Percentiles rank a stretch among this genome's conserved stretches.
Conservation (phyloP, 2,797 vertebrate genomes). For the Myotis myotis region DNA sequence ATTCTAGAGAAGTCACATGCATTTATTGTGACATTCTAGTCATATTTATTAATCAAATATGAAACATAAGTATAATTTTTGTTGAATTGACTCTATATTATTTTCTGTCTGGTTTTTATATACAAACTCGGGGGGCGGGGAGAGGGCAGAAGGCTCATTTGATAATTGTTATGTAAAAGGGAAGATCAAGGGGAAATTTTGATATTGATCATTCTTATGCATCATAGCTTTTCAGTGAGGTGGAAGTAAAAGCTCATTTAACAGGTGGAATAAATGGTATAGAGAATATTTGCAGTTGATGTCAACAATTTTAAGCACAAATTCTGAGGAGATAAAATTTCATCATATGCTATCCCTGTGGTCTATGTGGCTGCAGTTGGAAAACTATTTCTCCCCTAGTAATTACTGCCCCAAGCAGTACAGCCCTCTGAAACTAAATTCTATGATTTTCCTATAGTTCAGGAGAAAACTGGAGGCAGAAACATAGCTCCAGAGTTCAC, state of each 20-base stretch:
- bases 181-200: neutral
- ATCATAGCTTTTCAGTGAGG: neutral
- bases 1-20: neutral
- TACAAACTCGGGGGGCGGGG: neutral
- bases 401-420: neutral
- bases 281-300: neutral
- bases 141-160: neutral
- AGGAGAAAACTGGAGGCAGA: neutral
- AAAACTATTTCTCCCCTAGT: neutral
- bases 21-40: neutral
- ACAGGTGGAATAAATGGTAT: neutral
- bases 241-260: neutral
- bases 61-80: neutral
- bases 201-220: neutral
- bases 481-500: neutral
- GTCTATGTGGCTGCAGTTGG: neutral
- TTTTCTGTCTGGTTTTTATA: neutral
- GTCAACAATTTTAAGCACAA: neutral
- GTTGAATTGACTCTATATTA: neutral
- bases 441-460: neutral
- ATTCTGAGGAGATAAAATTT: neutral
- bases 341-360: too few species aligned
- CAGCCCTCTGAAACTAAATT: neutral
- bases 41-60: slow-evolving; percentile 9
- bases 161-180: slow-evolving; percentile 10